Evolutionary conservation across 1,140 invertebrate genomes (phyloP).

Genomic region (Drosophila repletoides): DNA sequence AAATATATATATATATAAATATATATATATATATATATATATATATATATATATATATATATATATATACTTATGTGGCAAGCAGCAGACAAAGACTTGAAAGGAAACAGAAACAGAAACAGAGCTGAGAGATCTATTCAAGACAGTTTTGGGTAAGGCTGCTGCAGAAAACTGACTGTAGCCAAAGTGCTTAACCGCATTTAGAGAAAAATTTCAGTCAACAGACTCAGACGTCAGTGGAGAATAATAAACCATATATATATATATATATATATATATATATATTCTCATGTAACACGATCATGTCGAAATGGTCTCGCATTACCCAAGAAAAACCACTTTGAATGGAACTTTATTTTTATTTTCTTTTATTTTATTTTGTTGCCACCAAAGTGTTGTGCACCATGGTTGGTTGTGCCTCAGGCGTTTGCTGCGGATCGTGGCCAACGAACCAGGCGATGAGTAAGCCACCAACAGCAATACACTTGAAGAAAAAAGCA

Average conservation of each 20-base stretch:
- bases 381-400: constrained; percentile 58
- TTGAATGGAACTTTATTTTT: constrained; percentile 36
- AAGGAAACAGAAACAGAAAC: neutral
- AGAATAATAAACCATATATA: constrained; percentile 52
- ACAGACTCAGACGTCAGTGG: constrained; percentile 31
- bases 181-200: constrained; percentile 71
- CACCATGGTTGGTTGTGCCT: constrained; percentile 27
- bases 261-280: neutral
- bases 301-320: constrained; percentile 70
- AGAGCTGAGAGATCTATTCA: constrained; percentile 19
- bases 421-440: constrained; percentile 27
- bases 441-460: constrained; percentile 70
- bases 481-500: too few species aligned
- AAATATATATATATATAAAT: constrained; percentile 30
- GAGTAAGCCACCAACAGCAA: constrained; percentile 52
- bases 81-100: neutral
- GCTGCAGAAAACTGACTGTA: constrained; percentile 33
- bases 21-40: constrained; percentile 4
- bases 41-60: constrained; percentile 27
- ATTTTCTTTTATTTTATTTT: constrained; percentile 11
- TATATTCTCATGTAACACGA: constrained; percentile 71
- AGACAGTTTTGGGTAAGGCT: constrained; percentile 5
- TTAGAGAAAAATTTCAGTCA: constrained; percentile 56
- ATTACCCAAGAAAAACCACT: constrained; percentile 64
- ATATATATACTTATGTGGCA: constrained; percentile 14